Percentiles rank a stretch among this genome's conserved stretches.
phyloP scores from a whole-genome alignment of 2,888 invertebrate genomes.

The Caenorhabditis doughertyi region DNA sequence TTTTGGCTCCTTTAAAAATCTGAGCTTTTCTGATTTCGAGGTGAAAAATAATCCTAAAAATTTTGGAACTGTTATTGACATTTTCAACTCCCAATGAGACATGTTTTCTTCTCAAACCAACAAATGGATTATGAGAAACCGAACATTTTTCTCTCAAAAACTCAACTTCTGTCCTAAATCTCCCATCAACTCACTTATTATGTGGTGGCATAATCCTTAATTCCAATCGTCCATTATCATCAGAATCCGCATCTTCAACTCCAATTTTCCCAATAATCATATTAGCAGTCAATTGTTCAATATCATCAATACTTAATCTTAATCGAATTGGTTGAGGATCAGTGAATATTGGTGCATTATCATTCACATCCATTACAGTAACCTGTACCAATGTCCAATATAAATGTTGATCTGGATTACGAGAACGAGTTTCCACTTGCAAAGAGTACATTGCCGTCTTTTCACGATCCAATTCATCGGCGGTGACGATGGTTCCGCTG shows the following conservation, averaged over 20 bases:
- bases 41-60: too few relatives aligned
- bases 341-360: constrained; percentile 94
- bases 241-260: constrained; percentile 89
- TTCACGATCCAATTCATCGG: too few relatives aligned
- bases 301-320: constrained; percentile 74
- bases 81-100: too few relatives aligned
- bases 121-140: too few relatives aligned
- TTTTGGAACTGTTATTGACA: too few relatives aligned
- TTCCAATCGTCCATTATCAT: constrained; percentile 93
- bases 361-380: constrained; percentile 94
- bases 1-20: too few relatives aligned
- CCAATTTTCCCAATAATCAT: constrained; percentile 74
- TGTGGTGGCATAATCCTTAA: constrained; percentile 86
- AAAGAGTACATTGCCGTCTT: too few relatives aligned
- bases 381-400: constrained; percentile 88
- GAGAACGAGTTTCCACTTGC: constrained; percentile 84
- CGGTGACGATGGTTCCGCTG: too few relatives aligned
- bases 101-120: too few relatives aligned
- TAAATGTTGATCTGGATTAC: constrained; percentile 73
- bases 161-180: too few relatives aligned
- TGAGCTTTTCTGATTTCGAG: too few relatives aligned
- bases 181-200: constrained; percentile 74
- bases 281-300: constrained; percentile 73
- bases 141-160: background rate
- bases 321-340: constrained; percentile 84